Percentiles rank a stretch among this genome's conserved stretches.
Evolutionary conservation across 2,888 invertebrate genomes (phyloP).

Genomic region (Dynastes grantii): DNA sequence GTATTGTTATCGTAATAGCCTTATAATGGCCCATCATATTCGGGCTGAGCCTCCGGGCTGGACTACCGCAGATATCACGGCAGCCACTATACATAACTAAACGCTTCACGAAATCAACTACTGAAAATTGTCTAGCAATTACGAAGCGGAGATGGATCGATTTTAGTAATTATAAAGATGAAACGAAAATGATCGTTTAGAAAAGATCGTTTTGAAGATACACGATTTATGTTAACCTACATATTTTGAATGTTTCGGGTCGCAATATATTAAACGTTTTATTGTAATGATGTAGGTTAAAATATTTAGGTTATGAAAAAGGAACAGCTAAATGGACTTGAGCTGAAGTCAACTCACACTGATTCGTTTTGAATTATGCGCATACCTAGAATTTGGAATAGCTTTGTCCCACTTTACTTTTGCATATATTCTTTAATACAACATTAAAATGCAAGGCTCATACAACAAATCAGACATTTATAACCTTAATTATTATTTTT

Average conservation of each 20-base stretch:
- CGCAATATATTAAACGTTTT: no score
- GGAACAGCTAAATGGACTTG: no score
- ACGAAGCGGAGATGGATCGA: slow-evolving; percentile 24
- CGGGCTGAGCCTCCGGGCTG: slow-evolving; percentile 15
- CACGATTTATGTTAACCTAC: slow-evolving; percentile 29
- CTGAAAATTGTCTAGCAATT: slow-evolving; percentile 38
- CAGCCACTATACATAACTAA: not conserved
- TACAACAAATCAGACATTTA: no score
- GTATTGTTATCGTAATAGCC: slow-evolving; percentile 43
- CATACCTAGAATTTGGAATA: no score
- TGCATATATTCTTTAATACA: no score
- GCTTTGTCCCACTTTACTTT: no score
- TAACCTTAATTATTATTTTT: no score
- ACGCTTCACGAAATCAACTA: slow-evolving; percentile 16
- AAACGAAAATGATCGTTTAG: not conserved
- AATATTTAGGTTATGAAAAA: no score
- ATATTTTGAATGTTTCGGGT: not conserved
- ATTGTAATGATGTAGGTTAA: no score
- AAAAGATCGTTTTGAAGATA: not conserved
- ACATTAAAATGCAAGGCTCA: no score
- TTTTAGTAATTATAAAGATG: slow-evolving; percentile 28
- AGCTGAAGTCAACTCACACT: no score
- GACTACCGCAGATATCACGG: slow-evolving; percentile 8
- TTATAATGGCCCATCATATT: slow-evolving; percentile 35
- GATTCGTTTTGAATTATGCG: no score